Evolutionary conservation across 2,113 vertebrate species (phyloP).

Genomic region (Limanda limanda): DNA sequence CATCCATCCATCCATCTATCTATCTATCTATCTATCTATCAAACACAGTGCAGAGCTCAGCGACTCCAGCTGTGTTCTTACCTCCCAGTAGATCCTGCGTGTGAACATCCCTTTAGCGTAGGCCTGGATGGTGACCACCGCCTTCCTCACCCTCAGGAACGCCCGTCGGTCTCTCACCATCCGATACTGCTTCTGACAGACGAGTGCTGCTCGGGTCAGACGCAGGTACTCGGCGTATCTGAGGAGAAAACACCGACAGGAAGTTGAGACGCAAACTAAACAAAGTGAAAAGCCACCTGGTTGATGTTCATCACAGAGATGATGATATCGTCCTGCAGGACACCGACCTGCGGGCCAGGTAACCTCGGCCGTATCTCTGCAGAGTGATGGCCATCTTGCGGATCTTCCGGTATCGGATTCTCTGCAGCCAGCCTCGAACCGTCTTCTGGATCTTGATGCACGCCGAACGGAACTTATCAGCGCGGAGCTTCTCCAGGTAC

Average conservation of each 20-base stretch:
- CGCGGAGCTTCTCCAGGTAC: slow-evolving; percentile 94
- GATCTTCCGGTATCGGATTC: slow-evolving; percentile 84
- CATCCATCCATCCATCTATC: too few relatives aligned
- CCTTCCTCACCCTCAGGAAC: slow-evolving; percentile 77
- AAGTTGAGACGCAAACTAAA: not conserved
- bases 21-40: too few relatives aligned
- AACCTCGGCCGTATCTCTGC: slow-evolving; percentile 87
- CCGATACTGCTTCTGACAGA: slow-evolving; percentile 91
- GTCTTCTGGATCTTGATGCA: slow-evolving; percentile 97
- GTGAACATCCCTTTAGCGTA: slow-evolving; percentile 89
- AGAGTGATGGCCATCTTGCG: slow-evolving; percentile 78
- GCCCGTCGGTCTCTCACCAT: slow-evolving; percentile 84
- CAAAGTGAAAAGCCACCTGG: too few relatives aligned
- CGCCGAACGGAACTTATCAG: slow-evolving; percentile 92
- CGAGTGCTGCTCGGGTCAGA: slow-evolving; percentile 83
- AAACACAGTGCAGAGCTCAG: too few relatives aligned
- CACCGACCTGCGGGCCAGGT: slow-evolving; percentile 89
- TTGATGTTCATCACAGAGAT: too few relatives aligned
- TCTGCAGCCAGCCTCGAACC: slow-evolving; percentile 93
- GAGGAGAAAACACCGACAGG: not conserved
- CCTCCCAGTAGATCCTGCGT: slow-evolving; percentile 87
- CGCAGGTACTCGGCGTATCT: slow-evolving; percentile 87
- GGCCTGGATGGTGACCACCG: slow-evolving; percentile 89
- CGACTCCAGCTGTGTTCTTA: slow-evolving; percentile 47
- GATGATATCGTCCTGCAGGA: not conserved